A percentile compares a stretch with the other conserved stretches of the same genome.
Conservation (phyloP, 2,797 vertebrate genomes). For the Esox lucius region DNA sequence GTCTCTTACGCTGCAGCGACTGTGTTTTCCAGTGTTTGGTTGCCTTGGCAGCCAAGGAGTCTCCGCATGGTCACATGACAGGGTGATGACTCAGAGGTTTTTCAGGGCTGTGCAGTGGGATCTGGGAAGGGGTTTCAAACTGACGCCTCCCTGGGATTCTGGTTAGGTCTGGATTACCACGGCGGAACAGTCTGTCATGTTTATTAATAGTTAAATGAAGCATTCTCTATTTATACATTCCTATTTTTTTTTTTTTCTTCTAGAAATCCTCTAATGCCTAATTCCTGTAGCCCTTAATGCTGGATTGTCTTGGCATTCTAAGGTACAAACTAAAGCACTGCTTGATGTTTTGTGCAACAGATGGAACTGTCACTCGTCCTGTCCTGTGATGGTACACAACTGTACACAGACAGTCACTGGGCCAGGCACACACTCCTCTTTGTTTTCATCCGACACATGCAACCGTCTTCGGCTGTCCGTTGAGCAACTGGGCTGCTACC, state of each 20-base stretch:
- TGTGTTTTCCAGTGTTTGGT: conserved; percentile 72
- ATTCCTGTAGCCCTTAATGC: conserved; percentile 1
- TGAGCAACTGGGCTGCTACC: background rate
- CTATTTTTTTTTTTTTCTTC: too few relatives aligned
- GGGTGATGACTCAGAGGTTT: conserved; percentile 73
- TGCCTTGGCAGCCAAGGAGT: conserved; percentile 53
- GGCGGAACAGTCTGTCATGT: conserved; percentile 7
- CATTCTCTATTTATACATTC: background rate
- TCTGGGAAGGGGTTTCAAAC: conserved; percentile 48
- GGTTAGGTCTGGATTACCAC: background rate
- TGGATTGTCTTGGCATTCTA: background rate
- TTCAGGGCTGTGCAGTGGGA: conserved; percentile 33
- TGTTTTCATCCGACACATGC: conserved; percentile 39
- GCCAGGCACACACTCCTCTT: conserved; percentile 31
- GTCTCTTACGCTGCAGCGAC: conserved; percentile 12
- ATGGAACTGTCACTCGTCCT: conserved; percentile 7
- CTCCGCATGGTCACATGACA: conserved; percentile 54
- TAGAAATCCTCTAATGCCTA: too few relatives aligned
- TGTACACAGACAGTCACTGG: conserved; percentile 39
- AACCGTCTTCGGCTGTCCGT: background rate
- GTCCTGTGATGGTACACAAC: conserved; percentile 41
- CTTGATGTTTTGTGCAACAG: conserved; percentile 29
- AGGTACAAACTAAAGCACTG: background rate
- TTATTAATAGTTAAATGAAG: conserved; percentile 49
- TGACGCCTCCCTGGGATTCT: conserved; percentile 41